Evolutionary conservation across 2,888 invertebrate genomes (phyloP), one percentile per base, ranked within the genome.

Genomic region (Deilephila porcellus): DNA sequence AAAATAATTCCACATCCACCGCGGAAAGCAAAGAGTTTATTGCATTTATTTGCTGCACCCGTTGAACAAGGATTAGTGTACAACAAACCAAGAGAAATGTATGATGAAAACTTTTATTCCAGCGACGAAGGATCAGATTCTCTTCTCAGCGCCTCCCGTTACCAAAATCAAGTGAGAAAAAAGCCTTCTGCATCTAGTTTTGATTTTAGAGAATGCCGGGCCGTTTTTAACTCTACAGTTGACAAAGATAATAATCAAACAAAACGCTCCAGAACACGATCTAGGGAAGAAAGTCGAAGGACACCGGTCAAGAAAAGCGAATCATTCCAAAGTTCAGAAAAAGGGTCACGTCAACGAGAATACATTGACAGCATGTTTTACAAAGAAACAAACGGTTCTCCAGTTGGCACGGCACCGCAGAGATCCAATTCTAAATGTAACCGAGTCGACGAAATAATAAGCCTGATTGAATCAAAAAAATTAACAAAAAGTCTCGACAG

Each of bases 1-100:
- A 97, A 97, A 87, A 95, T 98, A 74, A 95, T 97, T 72, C 98
- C 98, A 0, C 97, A 97, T 86, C 98, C 98, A 70, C 98, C 98
- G 0, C 95, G 97, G 78, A 96, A 97, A 87, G 95, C 97, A 0
- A 96, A 96, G 74, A 97, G 97, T 73, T 88, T 97, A 71, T 95
- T 97, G 4, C 97, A 97, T 88, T 91, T 97, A 70, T 96, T 96
- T 82, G 94, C 96, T 64, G 96, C 96, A 76, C 93, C 95, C 4
- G 95, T 95, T 25, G 97, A 97, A 32, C 90, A 96, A 83, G 95
- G 95, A 72, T 83, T 95, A 34, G 88, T 95, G 75, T 96, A 95
- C 86, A 95, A 88, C 87, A 95, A 92, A 88, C 95, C 92, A 78
- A 90, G 90, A 72, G 91, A 94, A 77, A 85, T 96, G 75, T 96